phyloP scores from a whole-genome alignment of 92 coral and sea anemone species.

The Porites evermanni region DNA sequence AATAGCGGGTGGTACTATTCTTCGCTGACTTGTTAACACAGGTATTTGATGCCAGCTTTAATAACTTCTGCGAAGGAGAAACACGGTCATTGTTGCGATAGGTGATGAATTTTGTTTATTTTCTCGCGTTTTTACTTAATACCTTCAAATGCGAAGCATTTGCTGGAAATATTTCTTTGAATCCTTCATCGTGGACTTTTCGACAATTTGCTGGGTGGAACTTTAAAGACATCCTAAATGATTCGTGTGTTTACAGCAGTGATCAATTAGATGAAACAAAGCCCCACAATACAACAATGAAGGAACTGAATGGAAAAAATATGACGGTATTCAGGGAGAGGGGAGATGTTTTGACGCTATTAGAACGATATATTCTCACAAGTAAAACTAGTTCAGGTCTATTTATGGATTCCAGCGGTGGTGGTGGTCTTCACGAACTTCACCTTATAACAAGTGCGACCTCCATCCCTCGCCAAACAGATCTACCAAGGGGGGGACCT shows the following conservation, averaged over 20 bases:
- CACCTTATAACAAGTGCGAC: constrained; percentile 24
- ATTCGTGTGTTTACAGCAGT: background rate
- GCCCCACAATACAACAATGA: background rate
- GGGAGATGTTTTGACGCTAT: background rate
- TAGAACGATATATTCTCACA: background rate
- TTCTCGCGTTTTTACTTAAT: background rate
- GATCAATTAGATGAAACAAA: background rate
- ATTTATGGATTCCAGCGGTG: background rate
- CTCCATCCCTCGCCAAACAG: too few relatives aligned
- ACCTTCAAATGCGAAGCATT: background rate
- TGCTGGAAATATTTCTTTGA: background rate
- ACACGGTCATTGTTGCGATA: background rate
- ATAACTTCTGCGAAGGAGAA: background rate
- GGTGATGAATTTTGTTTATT: background rate
- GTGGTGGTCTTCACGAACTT: constrained; percentile 4
- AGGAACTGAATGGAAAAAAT: background rate
- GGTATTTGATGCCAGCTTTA: background rate
- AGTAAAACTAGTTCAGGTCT: background rate
- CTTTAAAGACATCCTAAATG: background rate
- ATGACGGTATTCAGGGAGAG: too few relatives aligned
- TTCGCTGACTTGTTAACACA: too few relatives aligned
- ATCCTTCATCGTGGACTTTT: background rate
- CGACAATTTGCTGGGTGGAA: constrained; percentile 18
- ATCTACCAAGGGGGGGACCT: too few relatives aligned
- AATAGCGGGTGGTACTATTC: too few relatives aligned